phyloP scores from a whole-genome alignment of 2,113 vertebrate genomes.

The Gracilinanus agilis region DNA sequence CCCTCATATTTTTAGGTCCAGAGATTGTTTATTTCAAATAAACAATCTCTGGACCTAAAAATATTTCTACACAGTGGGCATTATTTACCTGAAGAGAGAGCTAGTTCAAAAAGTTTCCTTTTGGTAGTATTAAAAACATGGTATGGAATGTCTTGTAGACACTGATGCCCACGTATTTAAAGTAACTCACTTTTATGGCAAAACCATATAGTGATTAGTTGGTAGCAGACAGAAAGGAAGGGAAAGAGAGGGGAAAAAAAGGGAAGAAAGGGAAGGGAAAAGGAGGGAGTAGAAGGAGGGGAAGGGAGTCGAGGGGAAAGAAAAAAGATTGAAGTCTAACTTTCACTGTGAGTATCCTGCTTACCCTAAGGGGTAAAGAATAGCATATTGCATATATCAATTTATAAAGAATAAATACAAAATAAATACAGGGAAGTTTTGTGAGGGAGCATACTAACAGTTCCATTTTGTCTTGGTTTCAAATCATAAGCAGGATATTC shows the following conservation, averaged over 20 bases:
- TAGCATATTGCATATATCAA: neutral
- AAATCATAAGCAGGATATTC: neutral
- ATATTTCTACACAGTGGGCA: constrained; percentile 33
- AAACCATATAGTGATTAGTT: neutral
- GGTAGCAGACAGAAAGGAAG: neutral
- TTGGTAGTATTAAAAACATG: constrained; percentile 23
- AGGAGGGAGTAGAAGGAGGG: neutral
- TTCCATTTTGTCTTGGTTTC: neutral
- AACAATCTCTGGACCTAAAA: too few species aligned
- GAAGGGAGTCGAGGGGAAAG: too few species aligned
- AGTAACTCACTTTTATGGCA: neutral
- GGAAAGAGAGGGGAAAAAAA: neutral
- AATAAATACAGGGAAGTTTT: neutral
- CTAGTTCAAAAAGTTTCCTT: constrained; percentile 12
- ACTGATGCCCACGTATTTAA: neutral
- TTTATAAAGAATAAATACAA: neutral
- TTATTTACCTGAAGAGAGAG: constrained; percentile 43
- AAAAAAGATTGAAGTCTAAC: too few species aligned
- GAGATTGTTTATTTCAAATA: too few species aligned
- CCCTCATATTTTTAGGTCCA: constrained; percentile 44
- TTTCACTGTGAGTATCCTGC: too few species aligned
- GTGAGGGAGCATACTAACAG: neutral
- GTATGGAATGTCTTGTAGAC: constrained; percentile 23
- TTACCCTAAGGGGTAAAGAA: neutral
- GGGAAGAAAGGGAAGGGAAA: neutral